A percentile compares a stretch with the other conserved stretches of the same genome.
Conservation (phyloP, 1,140 invertebrate species). For the Aphelenchoides besseyi region DNA sequence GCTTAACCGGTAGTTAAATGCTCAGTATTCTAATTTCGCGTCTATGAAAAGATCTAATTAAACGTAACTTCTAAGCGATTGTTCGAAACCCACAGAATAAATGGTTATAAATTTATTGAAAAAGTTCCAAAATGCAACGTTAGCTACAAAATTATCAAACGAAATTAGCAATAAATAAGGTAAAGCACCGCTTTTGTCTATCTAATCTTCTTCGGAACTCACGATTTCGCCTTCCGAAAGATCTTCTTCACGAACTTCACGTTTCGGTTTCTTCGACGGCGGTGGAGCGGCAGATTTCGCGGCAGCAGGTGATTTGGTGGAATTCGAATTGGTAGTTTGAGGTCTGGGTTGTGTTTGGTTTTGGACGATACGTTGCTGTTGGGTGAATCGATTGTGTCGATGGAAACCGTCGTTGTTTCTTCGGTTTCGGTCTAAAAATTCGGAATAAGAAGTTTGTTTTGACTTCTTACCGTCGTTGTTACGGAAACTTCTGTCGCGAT, state of each 20-base stretch:
- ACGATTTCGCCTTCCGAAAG: slow-evolving; percentile 49
- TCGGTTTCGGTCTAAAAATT: slow-evolving; percentile 1
- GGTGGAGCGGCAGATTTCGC: slow-evolving; percentile 24
- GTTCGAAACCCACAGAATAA: too few relatives aligned
- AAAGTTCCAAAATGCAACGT: too few relatives aligned
- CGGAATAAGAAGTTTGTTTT: too few relatives aligned
- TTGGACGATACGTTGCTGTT: slow-evolving; percentile 16
- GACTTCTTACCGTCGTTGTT: slow-evolving; percentile 1
- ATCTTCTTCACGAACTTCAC: slow-evolving; percentile 48
- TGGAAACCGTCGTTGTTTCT: slow-evolving; percentile 18
- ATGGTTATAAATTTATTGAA: too few relatives aligned
- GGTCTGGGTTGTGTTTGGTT: slow-evolving; percentile 20
- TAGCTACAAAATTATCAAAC: too few relatives aligned
- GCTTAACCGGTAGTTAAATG: too few relatives aligned
- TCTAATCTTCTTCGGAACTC: slow-evolving; percentile 49
- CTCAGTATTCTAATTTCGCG: too few relatives aligned
- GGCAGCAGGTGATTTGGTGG: too few relatives aligned
- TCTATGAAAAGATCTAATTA: too few relatives aligned
- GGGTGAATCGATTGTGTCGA: not conserved
- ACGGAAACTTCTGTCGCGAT: not conserved
- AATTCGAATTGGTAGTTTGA: not conserved
- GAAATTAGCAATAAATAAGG: not conserved
- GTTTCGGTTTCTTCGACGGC: slow-evolving; percentile 43
- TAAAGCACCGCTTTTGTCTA: not conserved
- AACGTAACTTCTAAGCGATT: too few relatives aligned